Conservation (phyloP, 2,888 invertebrate species). For the Cephus runcator region DNA sequence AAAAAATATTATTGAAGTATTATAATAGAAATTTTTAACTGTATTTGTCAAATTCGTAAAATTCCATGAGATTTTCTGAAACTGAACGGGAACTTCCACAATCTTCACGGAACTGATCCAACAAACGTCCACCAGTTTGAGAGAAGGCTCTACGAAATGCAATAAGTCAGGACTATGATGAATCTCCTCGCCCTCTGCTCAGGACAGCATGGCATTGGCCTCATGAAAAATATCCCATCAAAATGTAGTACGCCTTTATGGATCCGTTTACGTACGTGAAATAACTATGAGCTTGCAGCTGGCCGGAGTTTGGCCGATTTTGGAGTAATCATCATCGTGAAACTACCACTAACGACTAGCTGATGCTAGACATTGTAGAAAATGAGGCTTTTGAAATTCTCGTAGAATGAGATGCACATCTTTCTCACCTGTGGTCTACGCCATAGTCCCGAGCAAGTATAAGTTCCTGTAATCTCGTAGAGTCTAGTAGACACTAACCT, state of each 20-base stretch:
- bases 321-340: neutral
- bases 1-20: no score
- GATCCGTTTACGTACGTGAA: constrained; percentile 1
- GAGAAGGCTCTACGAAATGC: neutral
- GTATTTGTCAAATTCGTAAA: neutral
- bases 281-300: neutral
- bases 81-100: neutral
- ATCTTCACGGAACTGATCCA: neutral
- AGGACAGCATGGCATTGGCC: constrained; percentile 1
- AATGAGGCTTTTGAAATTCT: neutral
- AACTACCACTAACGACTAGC: neutral
- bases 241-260: neutral
- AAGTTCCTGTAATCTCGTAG: neutral
- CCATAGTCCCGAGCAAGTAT: neutral
- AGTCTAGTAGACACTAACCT: neutral
- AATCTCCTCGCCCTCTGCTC: neutral
- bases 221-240: constrained; percentile 4
- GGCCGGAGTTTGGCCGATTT: neutral
- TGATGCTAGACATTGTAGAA: neutral
- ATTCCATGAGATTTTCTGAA: neutral
- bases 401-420: neutral
- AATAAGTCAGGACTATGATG: constrained; percentile 2
- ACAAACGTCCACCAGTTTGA: neutral
- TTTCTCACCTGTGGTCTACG: neutral
- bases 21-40: neutral